phyloP scores from a whole-genome alignment of 2,888 invertebrate species.

The Trachelus tabidus region DNA sequence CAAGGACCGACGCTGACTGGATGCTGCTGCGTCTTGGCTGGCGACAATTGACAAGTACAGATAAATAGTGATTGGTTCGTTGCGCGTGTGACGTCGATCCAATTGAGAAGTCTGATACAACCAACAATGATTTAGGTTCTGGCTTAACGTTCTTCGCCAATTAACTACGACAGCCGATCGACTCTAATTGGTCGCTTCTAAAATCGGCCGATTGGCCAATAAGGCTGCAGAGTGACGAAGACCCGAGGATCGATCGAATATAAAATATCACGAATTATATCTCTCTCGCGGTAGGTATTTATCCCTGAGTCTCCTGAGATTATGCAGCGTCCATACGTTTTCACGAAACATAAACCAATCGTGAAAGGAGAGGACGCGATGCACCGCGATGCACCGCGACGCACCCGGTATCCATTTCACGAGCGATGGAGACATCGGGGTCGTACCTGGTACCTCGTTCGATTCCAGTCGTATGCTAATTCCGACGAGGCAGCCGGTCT shows the following conservation, averaged over 20 bases:
- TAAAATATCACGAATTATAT: background rate
- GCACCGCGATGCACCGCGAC: constrained; percentile 30
- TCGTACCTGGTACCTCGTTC: constrained; percentile 42
- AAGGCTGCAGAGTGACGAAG: constrained; percentile 44
- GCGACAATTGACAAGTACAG: background rate
- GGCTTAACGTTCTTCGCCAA: constrained; percentile 55
- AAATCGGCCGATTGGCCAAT: constrained; percentile 42
- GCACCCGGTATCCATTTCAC: constrained; percentile 60
- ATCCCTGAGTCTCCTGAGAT: background rate
- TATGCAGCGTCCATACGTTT: constrained; percentile 41
- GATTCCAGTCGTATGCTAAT: constrained; percentile 57
- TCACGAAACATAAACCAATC: constrained; percentile 59
- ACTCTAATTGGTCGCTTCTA: constrained; percentile 58
- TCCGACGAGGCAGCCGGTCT: constrained; percentile 35
- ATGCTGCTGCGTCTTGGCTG: background rate
- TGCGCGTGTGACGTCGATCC: background rate
- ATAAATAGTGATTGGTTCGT: background rate
- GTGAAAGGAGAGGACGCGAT: constrained; percentile 48
- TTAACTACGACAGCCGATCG: constrained; percentile 57
- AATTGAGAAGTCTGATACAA: background rate
- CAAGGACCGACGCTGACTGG: background rate
- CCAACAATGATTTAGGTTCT: constrained; percentile 49
- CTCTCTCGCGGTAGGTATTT: background rate
- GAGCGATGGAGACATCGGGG: constrained; percentile 61
- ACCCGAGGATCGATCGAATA: constrained; percentile 19